Percentiles rank a stretch among this genome's conserved stretches.
phyloP scores from a whole-genome alignment of 2,888 invertebrate species.

The Eristalis tenax region DNA sequence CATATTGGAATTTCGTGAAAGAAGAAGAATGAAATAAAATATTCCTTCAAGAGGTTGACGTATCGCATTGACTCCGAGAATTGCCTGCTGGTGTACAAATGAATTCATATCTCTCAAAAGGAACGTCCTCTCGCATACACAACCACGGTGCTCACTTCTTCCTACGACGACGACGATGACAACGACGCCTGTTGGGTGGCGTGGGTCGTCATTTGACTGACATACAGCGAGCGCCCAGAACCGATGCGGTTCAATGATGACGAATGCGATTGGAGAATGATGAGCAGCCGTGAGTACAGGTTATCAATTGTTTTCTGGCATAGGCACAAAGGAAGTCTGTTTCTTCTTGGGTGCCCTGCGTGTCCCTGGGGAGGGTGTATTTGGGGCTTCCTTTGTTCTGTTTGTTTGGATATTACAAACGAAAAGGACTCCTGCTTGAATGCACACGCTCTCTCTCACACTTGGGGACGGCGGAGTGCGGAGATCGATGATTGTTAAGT shows the following conservation, averaged over 20 bases:
- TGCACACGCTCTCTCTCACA: slow-evolving; percentile 1
- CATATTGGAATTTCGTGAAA: slow-evolving; percentile 19
- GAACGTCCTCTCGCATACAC: neutral
- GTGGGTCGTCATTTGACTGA: neutral
- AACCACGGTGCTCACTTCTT: neutral
- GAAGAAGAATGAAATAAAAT: neutral
- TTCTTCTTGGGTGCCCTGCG: neutral
- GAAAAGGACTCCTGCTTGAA: slow-evolving; percentile 46
- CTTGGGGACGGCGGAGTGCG: neutral
- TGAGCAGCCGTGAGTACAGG: slow-evolving; percentile 47
- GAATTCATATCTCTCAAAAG: slow-evolving; percentile 19
- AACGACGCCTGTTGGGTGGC: neutral
- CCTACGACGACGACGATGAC: neutral
- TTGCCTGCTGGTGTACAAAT: slow-evolving; percentile 37
- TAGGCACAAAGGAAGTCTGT: slow-evolving; percentile 39
- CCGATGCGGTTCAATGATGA: slow-evolving; percentile 47
- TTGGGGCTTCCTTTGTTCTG: neutral
- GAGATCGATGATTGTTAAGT: slow-evolving; percentile 52
- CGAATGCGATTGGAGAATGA: slow-evolving; percentile 56
- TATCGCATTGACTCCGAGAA: slow-evolving; percentile 2
- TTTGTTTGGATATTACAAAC: slow-evolving; percentile 35
- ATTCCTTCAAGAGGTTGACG: neutral
- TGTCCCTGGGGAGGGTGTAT: neutral
- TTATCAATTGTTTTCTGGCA: slow-evolving; percentile 48
- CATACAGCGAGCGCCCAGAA: neutral